phyloP scores from a whole-genome alignment of 2,797 vertebrate species.

The Psittacula echo region DNA sequence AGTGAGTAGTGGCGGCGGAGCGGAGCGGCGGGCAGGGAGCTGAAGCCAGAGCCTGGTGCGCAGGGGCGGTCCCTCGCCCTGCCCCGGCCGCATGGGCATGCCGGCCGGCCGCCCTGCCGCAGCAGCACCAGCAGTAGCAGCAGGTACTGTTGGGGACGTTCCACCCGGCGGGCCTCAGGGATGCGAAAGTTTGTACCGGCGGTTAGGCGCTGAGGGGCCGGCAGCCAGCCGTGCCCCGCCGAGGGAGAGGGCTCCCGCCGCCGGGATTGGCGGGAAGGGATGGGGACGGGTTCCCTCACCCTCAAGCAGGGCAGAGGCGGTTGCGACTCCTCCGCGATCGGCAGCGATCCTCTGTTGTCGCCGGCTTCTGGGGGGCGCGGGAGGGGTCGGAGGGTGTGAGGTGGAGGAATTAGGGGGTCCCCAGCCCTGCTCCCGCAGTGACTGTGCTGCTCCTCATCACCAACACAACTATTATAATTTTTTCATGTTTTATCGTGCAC shows the following conservation, averaged over 20 bases:
- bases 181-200: slow-evolving; percentile 24
- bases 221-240: not conserved
- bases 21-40: not conserved
- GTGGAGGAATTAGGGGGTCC: not conserved
- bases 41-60: not conserved
- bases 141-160: not conserved
- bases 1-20: slow-evolving; percentile 62
- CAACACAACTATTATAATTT: not conserved
- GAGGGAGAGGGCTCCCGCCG: not conserved
- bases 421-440: not conserved
- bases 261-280: not conserved
- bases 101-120: not conserved
- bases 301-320: not conserved
- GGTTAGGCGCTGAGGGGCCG: not conserved
- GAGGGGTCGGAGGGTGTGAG: not conserved
- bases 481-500: not conserved
- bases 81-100: not conserved
- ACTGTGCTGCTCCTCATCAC: not conserved
- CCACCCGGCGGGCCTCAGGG: not conserved
- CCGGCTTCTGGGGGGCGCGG: not conserved
- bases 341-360: not conserved
- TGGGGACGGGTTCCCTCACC: not conserved
- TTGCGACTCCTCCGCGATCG: not conserved
- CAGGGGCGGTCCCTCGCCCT: slow-evolving; percentile 24
- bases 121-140: not conserved